A percentile compares a stretch with the other conserved stretches of the same genome.
These are phyloP conservation scores for Cyanoderma ruficeps DNA, from an alignment of 2,113 vertebrate genomes.

Conservation along the genomic window DNA sequence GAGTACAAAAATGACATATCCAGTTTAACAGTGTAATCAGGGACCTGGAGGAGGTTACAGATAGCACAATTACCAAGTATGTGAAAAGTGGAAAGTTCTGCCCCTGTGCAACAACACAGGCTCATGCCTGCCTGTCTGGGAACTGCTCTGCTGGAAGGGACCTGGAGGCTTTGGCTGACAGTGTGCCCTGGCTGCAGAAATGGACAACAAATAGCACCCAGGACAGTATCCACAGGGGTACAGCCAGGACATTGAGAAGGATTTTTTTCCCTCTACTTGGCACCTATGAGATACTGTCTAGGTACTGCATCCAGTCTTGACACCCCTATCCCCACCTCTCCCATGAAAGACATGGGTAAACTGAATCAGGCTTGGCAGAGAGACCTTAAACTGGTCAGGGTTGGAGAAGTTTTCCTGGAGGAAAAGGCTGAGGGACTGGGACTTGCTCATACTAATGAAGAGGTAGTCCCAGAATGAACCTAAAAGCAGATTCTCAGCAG, in stretches of 20 bases:
- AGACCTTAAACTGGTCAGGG: background rate
- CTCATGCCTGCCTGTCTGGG: background rate
- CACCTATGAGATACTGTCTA: background rate
- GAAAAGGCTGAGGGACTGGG: background rate
- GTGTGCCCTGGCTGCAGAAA: background rate
- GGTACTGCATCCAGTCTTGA: background rate
- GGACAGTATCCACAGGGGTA: background rate
- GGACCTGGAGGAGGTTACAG: background rate
- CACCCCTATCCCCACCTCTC: accelerated
- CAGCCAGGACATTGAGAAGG: background rate
- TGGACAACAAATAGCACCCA: background rate
- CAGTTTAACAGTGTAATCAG: background rate
- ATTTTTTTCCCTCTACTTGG: background rate
- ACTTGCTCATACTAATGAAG: background rate
- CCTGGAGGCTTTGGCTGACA: no score
- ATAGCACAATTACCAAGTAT: background rate
- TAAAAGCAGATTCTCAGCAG: background rate
- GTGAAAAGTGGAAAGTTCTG: background rate
- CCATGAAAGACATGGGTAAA: background rate
- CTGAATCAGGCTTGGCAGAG: background rate
- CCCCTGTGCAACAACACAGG: background rate
- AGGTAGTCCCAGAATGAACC: background rate
- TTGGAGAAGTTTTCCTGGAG: background rate
- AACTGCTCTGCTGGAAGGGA: background rate
- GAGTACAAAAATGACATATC: background rate